Percentiles rank a stretch among this genome's conserved stretches.
These are phyloP conservation scores for Hofmannophila pseudospretella DNA, from an alignment of 2,888 invertebrate species.

Conservation along the genomic window DNA sequence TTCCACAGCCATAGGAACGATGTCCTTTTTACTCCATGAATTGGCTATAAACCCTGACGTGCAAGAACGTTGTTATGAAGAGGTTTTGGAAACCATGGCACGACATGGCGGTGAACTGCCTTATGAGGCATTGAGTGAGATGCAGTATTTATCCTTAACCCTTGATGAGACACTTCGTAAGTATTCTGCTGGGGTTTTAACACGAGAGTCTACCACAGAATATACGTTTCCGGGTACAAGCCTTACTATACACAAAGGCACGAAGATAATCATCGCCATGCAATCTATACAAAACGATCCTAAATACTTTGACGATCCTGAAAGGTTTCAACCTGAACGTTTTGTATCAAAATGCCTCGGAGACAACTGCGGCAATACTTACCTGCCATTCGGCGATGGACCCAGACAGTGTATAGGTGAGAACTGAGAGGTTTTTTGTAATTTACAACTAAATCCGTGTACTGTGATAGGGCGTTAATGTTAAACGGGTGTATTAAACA, in stretches of 20 bases:
- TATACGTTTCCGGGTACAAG: constrained; percentile 21
- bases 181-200: constrained; percentile 21
- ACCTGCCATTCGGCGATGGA: constrained; percentile 38
- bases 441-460: no score
- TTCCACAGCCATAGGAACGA: constrained; percentile 46
- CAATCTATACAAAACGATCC: constrained; percentile 30
- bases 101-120: constrained; percentile 20
- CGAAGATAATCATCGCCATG: constrained; percentile 20
- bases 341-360: constrained; percentile 23
- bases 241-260: constrained; percentile 27
- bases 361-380: constrained; percentile 22
- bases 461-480: no score
- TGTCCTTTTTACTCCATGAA: constrained; percentile 33
- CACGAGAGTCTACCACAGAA: constrained; percentile 5
- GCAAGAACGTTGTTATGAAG: constrained; percentile 31
- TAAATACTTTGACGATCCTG: constrained; percentile 31
- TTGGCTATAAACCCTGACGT: constrained; percentile 34
- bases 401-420: constrained; percentile 40
- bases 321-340: constrained; percentile 34
- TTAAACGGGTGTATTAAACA: no score
- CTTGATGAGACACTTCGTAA: constrained; percentile 29
- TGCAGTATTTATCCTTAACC: constrained; percentile 37
- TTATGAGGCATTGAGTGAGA: constrained; percentile 35
- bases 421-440: no score
- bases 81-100: constrained; percentile 27